Evolutionary conservation across 2,888 invertebrate genomes (phyloP).

Genomic region (Slavum lentiscoides): DNA sequence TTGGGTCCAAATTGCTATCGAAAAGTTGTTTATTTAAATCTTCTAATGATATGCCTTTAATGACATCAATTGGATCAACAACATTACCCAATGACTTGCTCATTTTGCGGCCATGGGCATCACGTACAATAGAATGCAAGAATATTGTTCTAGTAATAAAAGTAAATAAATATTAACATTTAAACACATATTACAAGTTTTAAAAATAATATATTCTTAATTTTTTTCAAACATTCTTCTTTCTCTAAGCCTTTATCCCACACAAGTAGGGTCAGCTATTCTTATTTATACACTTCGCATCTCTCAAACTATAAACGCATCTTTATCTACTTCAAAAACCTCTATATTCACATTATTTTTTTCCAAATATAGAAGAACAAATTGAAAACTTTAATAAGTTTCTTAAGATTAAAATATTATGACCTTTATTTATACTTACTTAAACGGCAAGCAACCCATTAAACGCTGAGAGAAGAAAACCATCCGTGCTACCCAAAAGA

Average conservation of each 20-base stretch:
- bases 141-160: constrained; percentile 73
- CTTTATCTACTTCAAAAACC: no score
- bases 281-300: not conserved
- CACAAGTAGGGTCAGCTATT: not conserved
- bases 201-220: no score
- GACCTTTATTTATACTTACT: constrained; percentile 61
- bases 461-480: constrained; percentile 93
- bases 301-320: no score
- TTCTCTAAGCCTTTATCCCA: no score
- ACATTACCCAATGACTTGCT: constrained; percentile 98
- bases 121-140: constrained; percentile 95
- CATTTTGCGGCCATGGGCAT: constrained; percentile 98
- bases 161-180: not conserved
- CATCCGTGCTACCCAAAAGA: constrained; percentile 99
- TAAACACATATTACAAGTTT: not conserved
- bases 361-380: not conserved
- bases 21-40: constrained; percentile 74
- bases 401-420: not conserved
- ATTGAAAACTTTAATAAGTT: not conserved
- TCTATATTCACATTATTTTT: not conserved
- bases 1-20: constrained; percentile 82
- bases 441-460: constrained; percentile 89
- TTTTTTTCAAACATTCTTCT: no score
- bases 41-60: constrained; percentile 80
- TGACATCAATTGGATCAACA: constrained; percentile 95